Evolutionary conservation across 2,113 vertebrate genomes (phyloP).

Genomic region (Malurus cyaneus): DNA sequence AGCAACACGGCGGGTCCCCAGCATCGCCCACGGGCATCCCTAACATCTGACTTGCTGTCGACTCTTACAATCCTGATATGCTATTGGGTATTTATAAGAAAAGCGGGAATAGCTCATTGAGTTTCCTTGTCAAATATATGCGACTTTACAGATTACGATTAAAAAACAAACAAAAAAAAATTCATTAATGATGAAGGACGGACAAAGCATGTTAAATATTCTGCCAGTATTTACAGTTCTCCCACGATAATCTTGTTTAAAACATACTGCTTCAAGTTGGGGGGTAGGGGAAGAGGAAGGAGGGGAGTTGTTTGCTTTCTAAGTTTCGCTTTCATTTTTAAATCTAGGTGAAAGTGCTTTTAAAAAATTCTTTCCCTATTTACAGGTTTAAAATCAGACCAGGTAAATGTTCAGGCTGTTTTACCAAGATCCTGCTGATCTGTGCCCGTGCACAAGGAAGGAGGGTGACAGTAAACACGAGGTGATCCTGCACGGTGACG

Average conservation of each 20-base stretch:
- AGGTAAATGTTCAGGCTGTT: constrained; percentile 68
- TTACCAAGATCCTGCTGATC: constrained; percentile 52
- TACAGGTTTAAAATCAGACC: constrained; percentile 92
- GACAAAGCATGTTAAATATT: constrained; percentile 83
- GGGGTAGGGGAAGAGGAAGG: neutral
- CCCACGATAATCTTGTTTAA: constrained; percentile 80
- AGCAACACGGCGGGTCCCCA: neutral
- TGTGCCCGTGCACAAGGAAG: constrained; percentile 46
- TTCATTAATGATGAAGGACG: constrained; percentile 68
- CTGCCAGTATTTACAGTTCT: constrained; percentile 86
- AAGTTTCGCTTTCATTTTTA: constrained; percentile 77
- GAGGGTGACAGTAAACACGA: constrained; percentile 45
- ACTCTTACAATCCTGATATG: constrained; percentile 73
- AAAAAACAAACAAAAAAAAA: neutral
- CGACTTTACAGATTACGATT: constrained; percentile 73
- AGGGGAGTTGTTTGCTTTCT: constrained; percentile 17
- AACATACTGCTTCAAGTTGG: constrained; percentile 85
- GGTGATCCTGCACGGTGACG: constrained; percentile 38
- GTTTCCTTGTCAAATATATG: constrained; percentile 81
- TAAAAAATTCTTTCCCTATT: constrained; percentile 93
- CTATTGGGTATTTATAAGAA: constrained; percentile 70
- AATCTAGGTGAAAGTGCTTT: constrained; percentile 99
- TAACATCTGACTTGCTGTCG: constrained; percentile 65
- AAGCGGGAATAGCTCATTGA: constrained; percentile 76
- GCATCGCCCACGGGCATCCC: constrained; percentile 15